These are phyloP conservation scores for Brachionus asplanchnoidis DNA, from an alignment of 1,140 invertebrate species.

Conservation along the genomic window DNA sequence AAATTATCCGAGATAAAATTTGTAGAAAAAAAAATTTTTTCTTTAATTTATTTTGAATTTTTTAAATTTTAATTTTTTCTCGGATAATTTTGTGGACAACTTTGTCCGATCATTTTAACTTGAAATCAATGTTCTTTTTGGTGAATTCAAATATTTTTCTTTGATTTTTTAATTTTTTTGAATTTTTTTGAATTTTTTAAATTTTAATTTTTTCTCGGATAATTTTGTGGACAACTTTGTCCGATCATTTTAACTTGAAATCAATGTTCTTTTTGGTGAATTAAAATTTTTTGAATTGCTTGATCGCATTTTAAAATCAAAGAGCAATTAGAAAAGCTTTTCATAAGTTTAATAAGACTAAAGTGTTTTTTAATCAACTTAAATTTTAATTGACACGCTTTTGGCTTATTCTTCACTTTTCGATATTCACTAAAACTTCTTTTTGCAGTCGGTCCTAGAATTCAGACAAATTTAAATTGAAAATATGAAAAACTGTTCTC, in stretches of 20 bases:
- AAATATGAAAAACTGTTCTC: neutral
- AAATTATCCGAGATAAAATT: too few species aligned
- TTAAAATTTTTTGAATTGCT: neutral
- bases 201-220: neutral
- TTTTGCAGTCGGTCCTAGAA: neutral
- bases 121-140: neutral
- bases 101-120: neutral
- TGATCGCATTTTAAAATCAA: neutral
- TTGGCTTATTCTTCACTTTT: constrained; percentile 3
- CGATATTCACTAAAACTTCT: neutral
- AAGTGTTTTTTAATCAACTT: constrained; percentile 8
- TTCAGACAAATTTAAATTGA: neutral
- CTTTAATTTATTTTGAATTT: too few species aligned
- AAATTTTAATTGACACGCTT: constrained; percentile 24
- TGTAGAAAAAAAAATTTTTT: too few species aligned
- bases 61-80: neutral
- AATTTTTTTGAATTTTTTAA: neutral
- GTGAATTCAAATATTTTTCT: neutral
- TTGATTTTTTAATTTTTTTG: too few species aligned
- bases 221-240: neutral
- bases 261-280: neutral
- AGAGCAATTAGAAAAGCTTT: constrained; percentile 20
- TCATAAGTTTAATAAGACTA: constrained; percentile 3
- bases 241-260: neutral
- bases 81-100: neutral